phyloP scores from a whole-genome alignment of 2,797 vertebrate genomes.

The Brachyalestes nurse region DNA sequence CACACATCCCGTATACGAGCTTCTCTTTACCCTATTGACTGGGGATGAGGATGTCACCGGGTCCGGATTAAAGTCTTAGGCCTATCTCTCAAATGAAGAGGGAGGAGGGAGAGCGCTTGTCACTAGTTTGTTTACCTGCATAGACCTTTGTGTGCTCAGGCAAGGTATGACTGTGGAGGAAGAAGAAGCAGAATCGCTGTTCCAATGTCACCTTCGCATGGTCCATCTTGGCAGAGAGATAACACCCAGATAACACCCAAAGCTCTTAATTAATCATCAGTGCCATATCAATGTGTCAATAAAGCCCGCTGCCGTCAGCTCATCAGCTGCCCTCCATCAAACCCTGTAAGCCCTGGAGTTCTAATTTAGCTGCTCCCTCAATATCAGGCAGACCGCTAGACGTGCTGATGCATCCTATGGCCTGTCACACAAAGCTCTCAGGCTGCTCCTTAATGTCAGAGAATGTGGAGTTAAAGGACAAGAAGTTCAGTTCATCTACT shows the following conservation, averaged over 20 bases:
- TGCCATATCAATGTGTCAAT: constrained; percentile 69
- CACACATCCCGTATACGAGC: constrained; percentile 69
- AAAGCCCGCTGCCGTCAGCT: constrained; percentile 56
- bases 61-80: constrained; percentile 84
- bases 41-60: constrained; percentile 79
- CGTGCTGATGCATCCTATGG: constrained; percentile 24
- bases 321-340: constrained; percentile 59
- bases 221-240: constrained; percentile 59
- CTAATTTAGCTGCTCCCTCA: constrained; percentile 58
- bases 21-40: constrained; percentile 83
- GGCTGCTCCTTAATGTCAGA: constrained; percentile 1
- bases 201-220: constrained; percentile 79
- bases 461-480: constrained; percentile 35
- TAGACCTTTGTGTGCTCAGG: constrained; percentile 53
- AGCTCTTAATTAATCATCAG: constrained; percentile 72
- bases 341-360: constrained; percentile 62
- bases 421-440: constrained; percentile 38
- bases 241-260: constrained; percentile 58
- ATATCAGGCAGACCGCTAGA: constrained; percentile 28
- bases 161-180: constrained; percentile 64
- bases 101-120: constrained; percentile 61
- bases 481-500: constrained; percentile 4
- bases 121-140: constrained; percentile 77
- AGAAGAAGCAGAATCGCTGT: constrained; percentile 61
- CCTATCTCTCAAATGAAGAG: constrained; percentile 78